A percentile compares a stretch with the other conserved stretches of the same genome.
Conservation (phyloP, 2,888 invertebrate genomes). For the Apamea crenata region DNA sequence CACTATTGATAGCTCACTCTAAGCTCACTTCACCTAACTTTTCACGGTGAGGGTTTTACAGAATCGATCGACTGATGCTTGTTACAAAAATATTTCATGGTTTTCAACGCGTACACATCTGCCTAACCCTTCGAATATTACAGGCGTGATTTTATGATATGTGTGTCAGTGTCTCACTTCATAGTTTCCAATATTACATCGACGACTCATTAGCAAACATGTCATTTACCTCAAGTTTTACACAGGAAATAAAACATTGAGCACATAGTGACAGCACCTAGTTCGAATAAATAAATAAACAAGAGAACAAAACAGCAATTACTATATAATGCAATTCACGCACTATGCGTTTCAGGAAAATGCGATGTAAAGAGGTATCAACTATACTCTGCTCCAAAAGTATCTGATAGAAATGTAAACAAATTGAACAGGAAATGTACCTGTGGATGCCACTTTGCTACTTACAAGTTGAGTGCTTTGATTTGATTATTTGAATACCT, state of each 20-base stretch:
- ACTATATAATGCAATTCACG: slow-evolving; percentile 5
- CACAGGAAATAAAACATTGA: neutral
- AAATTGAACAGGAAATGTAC: neutral
- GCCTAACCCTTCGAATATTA: no score
- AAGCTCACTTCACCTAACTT: no score
- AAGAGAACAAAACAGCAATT: neutral
- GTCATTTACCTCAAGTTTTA: slow-evolving; percentile 19
- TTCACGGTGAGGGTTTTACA: no score
- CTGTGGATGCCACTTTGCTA: neutral
- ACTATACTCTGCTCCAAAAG: neutral
- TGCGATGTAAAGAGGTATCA: neutral
- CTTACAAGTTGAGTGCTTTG: neutral
- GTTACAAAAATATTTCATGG: neutral
- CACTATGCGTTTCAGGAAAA: slow-evolving; percentile 18
- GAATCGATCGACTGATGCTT: no score
- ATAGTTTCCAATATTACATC: neutral
- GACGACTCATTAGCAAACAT: slow-evolving; percentile 4
- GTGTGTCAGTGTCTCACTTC: no score
- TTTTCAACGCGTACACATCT: neutral
- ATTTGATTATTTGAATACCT: neutral
- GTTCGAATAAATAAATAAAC: neutral
- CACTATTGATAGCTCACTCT: no score
- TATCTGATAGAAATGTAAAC: neutral
- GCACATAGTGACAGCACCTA: neutral
- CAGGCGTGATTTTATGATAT: no score